Percentiles rank a stretch among this genome's conserved stretches.
These are phyloP conservation scores for Channa maculata DNA, from an alignment of 2,113 vertebrate genomes.

Conservation along the genomic window DNA sequence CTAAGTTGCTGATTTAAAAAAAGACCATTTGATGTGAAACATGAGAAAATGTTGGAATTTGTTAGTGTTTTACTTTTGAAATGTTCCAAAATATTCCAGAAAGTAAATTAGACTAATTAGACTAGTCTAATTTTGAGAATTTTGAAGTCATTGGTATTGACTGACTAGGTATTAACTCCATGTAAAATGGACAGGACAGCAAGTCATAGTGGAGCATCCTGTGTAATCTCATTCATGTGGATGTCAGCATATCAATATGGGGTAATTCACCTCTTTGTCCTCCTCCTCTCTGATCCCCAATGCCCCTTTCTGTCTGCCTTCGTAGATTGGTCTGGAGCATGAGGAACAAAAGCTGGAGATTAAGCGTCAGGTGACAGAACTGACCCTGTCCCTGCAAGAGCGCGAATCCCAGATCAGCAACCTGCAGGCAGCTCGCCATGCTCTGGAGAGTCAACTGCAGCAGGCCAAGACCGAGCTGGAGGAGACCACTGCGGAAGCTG, in stretches of 20 bases:
- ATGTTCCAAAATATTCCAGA: neutral
- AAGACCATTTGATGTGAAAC: neutral
- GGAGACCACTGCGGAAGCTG: conserved; percentile 96
- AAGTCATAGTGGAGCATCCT: neutral
- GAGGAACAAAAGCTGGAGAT: conserved; percentile 97
- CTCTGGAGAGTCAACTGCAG: conserved; percentile 94
- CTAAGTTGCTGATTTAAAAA: neutral
- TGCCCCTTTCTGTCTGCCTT: conserved; percentile 17
- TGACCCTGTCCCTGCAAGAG: conserved; percentile 96
- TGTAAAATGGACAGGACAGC: neutral
- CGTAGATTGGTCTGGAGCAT: conserved; percentile 91
- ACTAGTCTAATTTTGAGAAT: neutral
- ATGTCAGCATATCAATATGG: conserved; percentile 19
- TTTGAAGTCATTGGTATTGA: neutral
- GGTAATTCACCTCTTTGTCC: conserved; percentile 2
- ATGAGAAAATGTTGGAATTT: neutral
- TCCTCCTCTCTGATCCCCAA: conserved; percentile 7
- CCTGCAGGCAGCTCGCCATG: conserved; percentile 90
- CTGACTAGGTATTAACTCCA: neutral
- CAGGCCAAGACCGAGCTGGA: conserved; percentile 97
- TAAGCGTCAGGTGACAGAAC: conserved; percentile 93
- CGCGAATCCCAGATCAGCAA: conserved; percentile 93
- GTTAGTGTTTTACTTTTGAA: neutral
- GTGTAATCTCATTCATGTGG: conserved; percentile 11
- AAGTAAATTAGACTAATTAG: neutral